Conservation (phyloP, 2,888 invertebrate genomes). For the Agrochola litura region DNA sequence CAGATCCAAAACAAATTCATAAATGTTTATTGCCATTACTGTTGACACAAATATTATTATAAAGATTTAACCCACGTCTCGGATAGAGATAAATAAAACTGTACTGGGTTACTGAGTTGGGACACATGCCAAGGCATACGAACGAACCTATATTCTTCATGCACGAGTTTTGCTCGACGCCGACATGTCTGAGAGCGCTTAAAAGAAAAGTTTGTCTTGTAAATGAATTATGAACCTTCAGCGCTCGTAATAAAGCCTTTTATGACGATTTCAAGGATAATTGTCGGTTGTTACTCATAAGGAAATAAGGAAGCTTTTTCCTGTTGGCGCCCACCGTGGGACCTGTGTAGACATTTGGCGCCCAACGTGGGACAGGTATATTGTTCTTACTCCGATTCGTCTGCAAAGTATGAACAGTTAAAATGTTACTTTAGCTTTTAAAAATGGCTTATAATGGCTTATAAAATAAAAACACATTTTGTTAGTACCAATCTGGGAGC, state of each 20-base stretch:
- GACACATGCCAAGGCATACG: constrained; percentile 63
- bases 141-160: constrained; percentile 36
- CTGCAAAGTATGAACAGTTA: not conserved
- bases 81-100: constrained; percentile 53
- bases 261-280: constrained; percentile 40
- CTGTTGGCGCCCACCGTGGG: constrained; percentile 54
- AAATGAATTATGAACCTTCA: constrained; percentile 45
- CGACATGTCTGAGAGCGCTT: constrained; percentile 55
- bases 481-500: not conserved
- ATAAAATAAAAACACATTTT: not conserved
- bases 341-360: constrained; percentile 28
- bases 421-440: not conserved
- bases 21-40: constrained; percentile 2
- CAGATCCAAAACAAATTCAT: constrained; percentile 22
- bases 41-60: constrained; percentile 36
- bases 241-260: constrained; percentile 34
- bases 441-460: not conserved
- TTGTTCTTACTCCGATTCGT: not conserved
- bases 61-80: constrained; percentile 37
- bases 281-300: constrained; percentile 19
- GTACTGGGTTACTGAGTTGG: constrained; percentile 62
- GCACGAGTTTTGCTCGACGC: constrained; percentile 55
- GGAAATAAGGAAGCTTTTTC: constrained; percentile 31
- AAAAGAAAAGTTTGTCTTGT: constrained; percentile 43
- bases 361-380: constrained; percentile 10